Evolutionary conservation across 2,113 vertebrate species (phyloP), one percentile per base, ranked within the genome.

Genomic region (Tychaedon coryphoeus): DNA sequence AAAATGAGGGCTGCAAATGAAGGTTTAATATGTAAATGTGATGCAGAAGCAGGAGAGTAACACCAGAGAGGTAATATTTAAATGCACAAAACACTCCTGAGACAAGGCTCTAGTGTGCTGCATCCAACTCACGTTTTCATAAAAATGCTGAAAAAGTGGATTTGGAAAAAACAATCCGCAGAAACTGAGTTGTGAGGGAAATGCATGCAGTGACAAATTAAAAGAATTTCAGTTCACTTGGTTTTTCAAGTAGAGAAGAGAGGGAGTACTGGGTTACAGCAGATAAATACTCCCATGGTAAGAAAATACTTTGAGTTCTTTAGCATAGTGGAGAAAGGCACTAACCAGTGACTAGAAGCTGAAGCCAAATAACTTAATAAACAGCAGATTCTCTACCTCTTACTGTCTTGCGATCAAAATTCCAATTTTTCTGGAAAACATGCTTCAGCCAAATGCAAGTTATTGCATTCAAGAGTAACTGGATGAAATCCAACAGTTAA

Each of bases 301-400:
- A 91, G 62, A 95, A 77, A 95, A 92, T 14, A 94, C 82, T 92
- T 64, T 1, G 42, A 79, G 81, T 65, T 88, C 85, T 70, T 86
- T 5, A 95, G 50, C 51, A n/a, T 1, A 69, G 61, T 36, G 65
- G 48, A 71, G 77, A 81, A 93, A 72, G n/a, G 43, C 90, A 91
- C 25, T 58, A 93, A 93, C 56, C 51, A 92, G 43, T 9, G 65
- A 60, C 76, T 67, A 38, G 56, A 84, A 91, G 48, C 65, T 74
- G 57, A 74, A 83, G 92, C 57, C 95, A 91, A 81, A 45, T 75
- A 89, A 92, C 79, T 95, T 64, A 86, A 95, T 76, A 91, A 92
- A 76, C 60, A 93, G 84, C 45, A 90, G 88, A 64, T 57, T 45
- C 79, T 66, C 88, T 40, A 88, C 60, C 56, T 91, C 71, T 92